phyloP scores from a whole-genome alignment of 2,113 vertebrate genomes.

The Odocoileus virginianus region DNA sequence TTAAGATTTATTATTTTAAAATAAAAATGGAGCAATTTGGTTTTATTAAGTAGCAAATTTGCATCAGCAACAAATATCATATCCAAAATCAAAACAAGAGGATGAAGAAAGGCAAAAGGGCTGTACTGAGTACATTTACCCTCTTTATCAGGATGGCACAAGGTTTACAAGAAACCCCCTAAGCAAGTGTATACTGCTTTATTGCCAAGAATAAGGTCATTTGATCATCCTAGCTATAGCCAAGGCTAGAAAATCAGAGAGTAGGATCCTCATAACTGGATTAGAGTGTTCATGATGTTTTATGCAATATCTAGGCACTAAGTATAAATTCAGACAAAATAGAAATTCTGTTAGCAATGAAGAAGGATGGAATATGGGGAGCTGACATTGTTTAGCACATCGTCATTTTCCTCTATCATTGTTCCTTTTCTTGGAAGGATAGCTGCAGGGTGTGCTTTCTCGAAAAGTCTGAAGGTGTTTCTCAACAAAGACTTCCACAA shows the following conservation, averaged over 20 bases:
- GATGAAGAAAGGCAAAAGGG: background rate
- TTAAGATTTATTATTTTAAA: slow-evolving; percentile 2
- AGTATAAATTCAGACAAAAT: background rate
- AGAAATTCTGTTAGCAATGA: background rate
- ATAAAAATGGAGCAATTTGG: background rate
- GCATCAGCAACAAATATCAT: background rate
- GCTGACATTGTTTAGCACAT: background rate
- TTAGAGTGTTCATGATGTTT: background rate
- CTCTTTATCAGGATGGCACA: background rate
- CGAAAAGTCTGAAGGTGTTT: background rate
- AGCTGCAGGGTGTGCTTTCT: background rate
- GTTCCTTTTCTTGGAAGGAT: background rate
- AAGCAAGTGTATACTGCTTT: background rate
- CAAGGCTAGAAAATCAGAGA: background rate
- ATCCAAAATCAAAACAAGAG: background rate
- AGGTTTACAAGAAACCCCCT: background rate
- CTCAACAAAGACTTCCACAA: background rate
- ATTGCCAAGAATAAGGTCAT: background rate
- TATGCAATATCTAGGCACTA: background rate
- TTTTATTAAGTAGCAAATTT: background rate
- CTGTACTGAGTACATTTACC: background rate
- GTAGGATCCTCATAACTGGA: background rate
- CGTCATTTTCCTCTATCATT: background rate
- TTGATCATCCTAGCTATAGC: background rate
- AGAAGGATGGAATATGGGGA: background rate